Percentiles rank a stretch among this genome's conserved stretches.
Conservation (phyloP, 2,888 invertebrate genomes). For the Urechis unicinctus region DNA sequence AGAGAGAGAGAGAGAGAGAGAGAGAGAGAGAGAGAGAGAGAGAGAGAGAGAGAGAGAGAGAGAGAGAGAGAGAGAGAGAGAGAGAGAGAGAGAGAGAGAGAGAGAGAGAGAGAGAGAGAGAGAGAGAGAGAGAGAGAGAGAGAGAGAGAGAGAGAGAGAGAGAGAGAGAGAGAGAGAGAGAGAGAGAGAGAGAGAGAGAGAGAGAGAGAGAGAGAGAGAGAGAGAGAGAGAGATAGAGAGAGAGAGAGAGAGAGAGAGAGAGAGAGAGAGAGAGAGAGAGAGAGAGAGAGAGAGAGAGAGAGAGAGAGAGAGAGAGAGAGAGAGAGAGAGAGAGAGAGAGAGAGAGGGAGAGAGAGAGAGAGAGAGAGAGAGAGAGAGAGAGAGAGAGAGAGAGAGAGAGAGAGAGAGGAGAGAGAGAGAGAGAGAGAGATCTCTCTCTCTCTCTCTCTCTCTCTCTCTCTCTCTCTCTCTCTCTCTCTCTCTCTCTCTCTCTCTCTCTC, state of each 20-base stretch:
- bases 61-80: too few species aligned
- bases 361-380: neutral
- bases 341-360: neutral
- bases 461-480: neutral
- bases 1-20: neutral
- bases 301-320: conserved; percentile 10
- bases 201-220: neutral
- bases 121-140: neutral
- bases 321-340: conserved; percentile 3
- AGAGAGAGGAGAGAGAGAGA: neutral
- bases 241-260: neutral
- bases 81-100: conserved; percentile 3
- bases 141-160: neutral
- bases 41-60: too few species aligned
- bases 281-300: conserved; percentile 3
- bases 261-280: neutral
- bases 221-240: too few species aligned
- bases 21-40: too few species aligned
- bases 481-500: neutral
- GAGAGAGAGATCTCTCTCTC: too few species aligned
- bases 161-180: neutral
- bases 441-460: neutral
- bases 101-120: conserved; percentile 3
- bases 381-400: neutral
- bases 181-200: neutral